A percentile compares a stretch with the other conserved stretches of the same genome.
phyloP scores from a whole-genome alignment of 2,797 vertebrate genomes.

The Luscinia megarhynchos region DNA sequence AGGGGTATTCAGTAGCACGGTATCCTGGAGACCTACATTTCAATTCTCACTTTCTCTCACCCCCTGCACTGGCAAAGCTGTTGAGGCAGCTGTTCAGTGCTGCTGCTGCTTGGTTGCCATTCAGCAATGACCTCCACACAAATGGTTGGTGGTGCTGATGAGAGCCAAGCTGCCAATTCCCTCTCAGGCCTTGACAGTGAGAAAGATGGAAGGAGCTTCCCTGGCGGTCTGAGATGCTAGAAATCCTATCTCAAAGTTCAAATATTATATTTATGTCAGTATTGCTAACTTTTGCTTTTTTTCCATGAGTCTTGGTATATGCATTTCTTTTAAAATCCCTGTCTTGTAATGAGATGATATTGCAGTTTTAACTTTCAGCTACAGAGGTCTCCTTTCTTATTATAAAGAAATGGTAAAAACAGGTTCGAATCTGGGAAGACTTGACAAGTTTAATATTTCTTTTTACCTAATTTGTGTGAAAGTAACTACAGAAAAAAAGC shows the following conservation, averaged over 20 bases:
- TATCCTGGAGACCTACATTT: neutral
- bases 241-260: neutral
- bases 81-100: conserved; percentile 1
- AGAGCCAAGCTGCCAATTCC: neutral
- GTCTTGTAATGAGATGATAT: neutral
- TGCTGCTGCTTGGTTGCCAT: neutral
- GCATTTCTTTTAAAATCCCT: neutral
- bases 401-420: neutral
- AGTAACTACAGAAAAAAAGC: neutral
- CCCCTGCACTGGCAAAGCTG: neutral
- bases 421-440: neutral
- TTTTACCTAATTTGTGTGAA: neutral
- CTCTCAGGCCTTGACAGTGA: neutral
- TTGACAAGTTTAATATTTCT: neutral
- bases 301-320: neutral
- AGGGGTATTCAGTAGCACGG: neutral
- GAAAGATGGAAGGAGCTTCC: neutral
- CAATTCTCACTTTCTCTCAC: neutral
- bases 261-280: neutral
- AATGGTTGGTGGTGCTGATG: neutral
- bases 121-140: neutral
- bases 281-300: neutral
- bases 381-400: neutral
- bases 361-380: neutral
- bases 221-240: neutral